Evolutionary conservation across 1,140 invertebrate species (phyloP).

Genomic region (Drosophila erecta): DNA sequence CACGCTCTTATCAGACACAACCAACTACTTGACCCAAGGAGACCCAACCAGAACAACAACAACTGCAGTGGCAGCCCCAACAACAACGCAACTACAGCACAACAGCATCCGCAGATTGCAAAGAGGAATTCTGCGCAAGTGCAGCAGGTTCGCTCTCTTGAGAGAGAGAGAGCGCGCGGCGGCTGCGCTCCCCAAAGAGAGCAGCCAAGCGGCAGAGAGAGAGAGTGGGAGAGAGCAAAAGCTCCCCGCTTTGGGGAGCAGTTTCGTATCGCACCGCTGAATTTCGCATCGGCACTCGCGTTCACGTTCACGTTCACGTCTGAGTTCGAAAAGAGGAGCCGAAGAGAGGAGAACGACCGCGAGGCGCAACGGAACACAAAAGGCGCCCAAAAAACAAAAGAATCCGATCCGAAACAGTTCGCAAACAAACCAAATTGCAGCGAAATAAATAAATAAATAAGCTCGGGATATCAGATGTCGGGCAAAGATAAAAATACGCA

Average conservation of each 20-base stretch:
- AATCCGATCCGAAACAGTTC: constrained; percentile 32
- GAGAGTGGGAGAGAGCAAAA: constrained; percentile 10
- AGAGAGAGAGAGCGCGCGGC: background rate
- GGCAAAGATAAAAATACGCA: constrained; percentile 61
- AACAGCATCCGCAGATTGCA: constrained; percentile 32
- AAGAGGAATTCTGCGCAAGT: constrained; percentile 65
- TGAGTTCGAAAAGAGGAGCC: constrained; percentile 65
- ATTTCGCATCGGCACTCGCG: constrained; percentile 25
- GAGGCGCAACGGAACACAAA: constrained; percentile 73
- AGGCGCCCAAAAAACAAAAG: constrained; percentile 50
- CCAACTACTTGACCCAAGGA: constrained; percentile 35
- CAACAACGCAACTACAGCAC: constrained; percentile 32
- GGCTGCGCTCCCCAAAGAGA: constrained; percentile 9
- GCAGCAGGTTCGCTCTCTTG: constrained; percentile 30
- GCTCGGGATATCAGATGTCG: constrained; percentile 30
- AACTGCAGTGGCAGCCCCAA: background rate
- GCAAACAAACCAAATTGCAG: constrained; percentile 24
- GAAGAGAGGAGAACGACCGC: constrained; percentile 62
- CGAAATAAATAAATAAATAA: constrained; percentile 48
- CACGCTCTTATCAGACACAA: constrained; percentile 41
- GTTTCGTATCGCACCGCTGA: constrained; percentile 2
- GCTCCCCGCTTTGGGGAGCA: constrained; percentile 24
- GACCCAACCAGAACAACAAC: constrained; percentile 18
- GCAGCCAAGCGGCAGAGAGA: constrained; percentile 11
- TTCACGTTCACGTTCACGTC: constrained; percentile 1